These are phyloP conservation scores for Patella depressa DNA, from an alignment of 2,888 invertebrate genomes.

Conservation along the genomic window DNA sequence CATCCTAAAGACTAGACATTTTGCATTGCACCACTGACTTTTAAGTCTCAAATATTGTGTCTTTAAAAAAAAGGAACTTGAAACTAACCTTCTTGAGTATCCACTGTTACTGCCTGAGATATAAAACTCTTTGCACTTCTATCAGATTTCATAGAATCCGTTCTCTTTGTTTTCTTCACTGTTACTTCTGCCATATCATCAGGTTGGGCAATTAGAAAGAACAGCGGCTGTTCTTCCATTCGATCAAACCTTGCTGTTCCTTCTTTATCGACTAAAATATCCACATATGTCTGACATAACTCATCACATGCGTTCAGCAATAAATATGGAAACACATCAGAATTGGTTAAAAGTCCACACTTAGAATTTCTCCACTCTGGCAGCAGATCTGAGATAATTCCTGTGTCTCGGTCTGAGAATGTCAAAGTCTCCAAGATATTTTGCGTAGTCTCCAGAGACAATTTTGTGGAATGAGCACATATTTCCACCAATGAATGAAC, in stretches of 20 bases:
- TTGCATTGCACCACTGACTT: too few species aligned
- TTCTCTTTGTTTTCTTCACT: constrained; percentile 36
- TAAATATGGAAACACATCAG: constrained; percentile 53
- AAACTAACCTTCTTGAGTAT: constrained; percentile 19
- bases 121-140: constrained; percentile 7
- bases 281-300: constrained; percentile 64
- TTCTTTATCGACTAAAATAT: constrained; percentile 63
- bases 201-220: constrained; percentile 76
- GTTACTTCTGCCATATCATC: constrained; percentile 73
- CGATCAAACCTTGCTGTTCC: constrained; percentile 63
- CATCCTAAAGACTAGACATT: too few species aligned
- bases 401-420: constrained; percentile 21
- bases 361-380: constrained; percentile 7
- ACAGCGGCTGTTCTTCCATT: constrained; percentile 75
- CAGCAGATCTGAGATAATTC: constrained; percentile 12
- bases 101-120: constrained; percentile 2
- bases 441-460: constrained; percentile 40
- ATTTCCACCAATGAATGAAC: constrained; percentile 88
- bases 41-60: too few species aligned
- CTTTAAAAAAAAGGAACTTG: too few species aligned
- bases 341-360: constrained; percentile 34
- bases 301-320: constrained; percentile 63
- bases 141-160: not conserved
- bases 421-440: constrained; percentile 30
- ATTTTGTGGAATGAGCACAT: constrained; percentile 74